These are phyloP conservation scores for Galemys pyrenaicus DNA, from an alignment of 2,113 vertebrate genomes.

Conservation along the genomic window DNA sequence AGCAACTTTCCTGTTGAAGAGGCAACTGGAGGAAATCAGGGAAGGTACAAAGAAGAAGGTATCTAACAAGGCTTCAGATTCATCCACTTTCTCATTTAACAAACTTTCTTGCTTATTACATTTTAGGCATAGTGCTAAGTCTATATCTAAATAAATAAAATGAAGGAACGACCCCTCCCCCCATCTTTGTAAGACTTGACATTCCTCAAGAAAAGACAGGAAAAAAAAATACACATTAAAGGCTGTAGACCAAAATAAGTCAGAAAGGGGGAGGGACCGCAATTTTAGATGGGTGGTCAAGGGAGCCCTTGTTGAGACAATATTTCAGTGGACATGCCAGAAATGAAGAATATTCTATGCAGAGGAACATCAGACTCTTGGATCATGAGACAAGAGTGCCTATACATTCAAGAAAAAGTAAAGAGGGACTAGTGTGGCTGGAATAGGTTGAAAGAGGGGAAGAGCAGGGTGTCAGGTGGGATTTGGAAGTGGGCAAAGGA, in stretches of 20 bases:
- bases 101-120: not conserved
- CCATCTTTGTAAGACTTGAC: not conserved
- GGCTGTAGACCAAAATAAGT: not conserved
- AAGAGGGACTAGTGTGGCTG: not conserved
- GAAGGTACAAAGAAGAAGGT: not conserved
- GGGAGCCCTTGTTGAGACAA: not conserved
- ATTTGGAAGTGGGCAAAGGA: not conserved
- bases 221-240: constrained; percentile 12
- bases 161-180: not conserved
- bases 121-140: not conserved
- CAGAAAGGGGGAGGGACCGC: not conserved
- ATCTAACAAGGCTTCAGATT: not conserved
- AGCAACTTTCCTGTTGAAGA: not conserved
- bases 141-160: not conserved
- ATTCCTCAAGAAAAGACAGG: not conserved
- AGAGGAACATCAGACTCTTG: not conserved
- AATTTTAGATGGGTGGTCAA: not conserved
- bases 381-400: not conserved
- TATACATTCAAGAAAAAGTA: not conserved
- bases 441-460: not conserved
- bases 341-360: not conserved
- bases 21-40: not conserved
- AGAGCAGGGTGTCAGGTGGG: not conserved
- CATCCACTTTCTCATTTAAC: not conserved
- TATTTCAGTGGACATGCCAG: not conserved